Conservation (phyloP, 2,113 vertebrate species). For the Irena cyanogastra region DNA sequence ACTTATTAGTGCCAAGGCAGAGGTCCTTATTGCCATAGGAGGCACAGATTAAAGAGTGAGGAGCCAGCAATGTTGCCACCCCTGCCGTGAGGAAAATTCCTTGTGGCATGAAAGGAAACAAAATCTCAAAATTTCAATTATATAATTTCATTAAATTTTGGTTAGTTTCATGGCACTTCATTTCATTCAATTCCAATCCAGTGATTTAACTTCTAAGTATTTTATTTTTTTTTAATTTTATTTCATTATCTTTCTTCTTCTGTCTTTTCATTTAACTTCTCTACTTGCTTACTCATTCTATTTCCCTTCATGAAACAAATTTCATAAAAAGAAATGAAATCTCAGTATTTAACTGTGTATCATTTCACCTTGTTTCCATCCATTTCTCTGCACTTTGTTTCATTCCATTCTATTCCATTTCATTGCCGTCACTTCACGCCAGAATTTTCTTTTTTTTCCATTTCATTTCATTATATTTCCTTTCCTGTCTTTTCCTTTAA, state of each 20-base stretch:
- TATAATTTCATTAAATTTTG: neutral
- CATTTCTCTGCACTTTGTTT: neutral
- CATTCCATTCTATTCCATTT: neutral
- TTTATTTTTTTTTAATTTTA: neutral
- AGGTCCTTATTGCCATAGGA: neutral
- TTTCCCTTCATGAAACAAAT: neutral
- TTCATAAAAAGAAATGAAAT: neutral
- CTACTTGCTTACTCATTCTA: neutral
- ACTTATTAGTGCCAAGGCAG: too few species aligned
- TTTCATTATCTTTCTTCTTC: neutral
- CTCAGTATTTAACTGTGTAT: neutral
- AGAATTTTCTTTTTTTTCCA: neutral
- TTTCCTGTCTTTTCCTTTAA: neutral
- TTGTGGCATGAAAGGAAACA: neutral
- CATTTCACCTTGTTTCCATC: neutral
- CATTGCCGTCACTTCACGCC: neutral
- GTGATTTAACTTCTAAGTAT: neutral
- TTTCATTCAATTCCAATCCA: neutral
- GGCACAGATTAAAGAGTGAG: neutral
- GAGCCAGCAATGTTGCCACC: rapidly evolving
- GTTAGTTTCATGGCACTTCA: neutral
- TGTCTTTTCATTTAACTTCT: neutral
- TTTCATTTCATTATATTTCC: neutral
- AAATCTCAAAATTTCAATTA: neutral
- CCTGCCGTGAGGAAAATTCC: neutral